Conservation (phyloP, 2,888 invertebrate genomes). For the Drosophila cognata region DNA sequence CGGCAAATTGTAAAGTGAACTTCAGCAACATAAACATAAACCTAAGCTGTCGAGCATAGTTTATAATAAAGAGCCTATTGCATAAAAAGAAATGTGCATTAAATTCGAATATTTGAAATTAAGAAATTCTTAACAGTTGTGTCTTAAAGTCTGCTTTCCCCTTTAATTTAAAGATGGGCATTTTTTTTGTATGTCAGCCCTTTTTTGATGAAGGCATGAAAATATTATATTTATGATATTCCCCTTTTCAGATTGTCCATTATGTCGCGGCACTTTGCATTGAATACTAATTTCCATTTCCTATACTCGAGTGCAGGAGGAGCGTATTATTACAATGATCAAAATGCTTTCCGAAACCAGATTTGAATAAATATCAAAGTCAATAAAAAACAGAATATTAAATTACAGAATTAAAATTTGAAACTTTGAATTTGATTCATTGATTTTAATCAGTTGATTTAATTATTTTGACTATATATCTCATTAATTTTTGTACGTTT, state of each 20-base stretch:
- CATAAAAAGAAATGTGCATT: background rate
- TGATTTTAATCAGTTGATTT: background rate
- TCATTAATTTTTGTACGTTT: background rate
- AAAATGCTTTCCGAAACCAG: background rate
- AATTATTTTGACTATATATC: background rate
- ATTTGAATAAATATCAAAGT: background rate
- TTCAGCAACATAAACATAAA: slow-evolving; percentile 22
- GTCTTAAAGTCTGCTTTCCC: background rate
- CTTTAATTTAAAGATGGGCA: too few relatives aligned
- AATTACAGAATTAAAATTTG: background rate
- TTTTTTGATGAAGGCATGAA: too few relatives aligned
- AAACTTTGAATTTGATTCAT: background rate
- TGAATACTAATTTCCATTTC: background rate
- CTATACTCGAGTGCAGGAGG: background rate
- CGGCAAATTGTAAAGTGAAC: slow-evolving; percentile 16
- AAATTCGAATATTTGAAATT: background rate
- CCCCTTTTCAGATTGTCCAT: background rate
- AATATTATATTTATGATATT: background rate
- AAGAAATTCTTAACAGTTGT: background rate
- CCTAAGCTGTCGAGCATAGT: slow-evolving; percentile 14
- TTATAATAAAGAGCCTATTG: slow-evolving; percentile 2
- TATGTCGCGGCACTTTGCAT: background rate
- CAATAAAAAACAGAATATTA: background rate
- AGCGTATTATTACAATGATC: background rate
- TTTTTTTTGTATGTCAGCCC: too few relatives aligned